Base-by-base conservation (phyloP, 1,140 invertebrate genomes). In the Rhyzopertha dominica region DNA sequence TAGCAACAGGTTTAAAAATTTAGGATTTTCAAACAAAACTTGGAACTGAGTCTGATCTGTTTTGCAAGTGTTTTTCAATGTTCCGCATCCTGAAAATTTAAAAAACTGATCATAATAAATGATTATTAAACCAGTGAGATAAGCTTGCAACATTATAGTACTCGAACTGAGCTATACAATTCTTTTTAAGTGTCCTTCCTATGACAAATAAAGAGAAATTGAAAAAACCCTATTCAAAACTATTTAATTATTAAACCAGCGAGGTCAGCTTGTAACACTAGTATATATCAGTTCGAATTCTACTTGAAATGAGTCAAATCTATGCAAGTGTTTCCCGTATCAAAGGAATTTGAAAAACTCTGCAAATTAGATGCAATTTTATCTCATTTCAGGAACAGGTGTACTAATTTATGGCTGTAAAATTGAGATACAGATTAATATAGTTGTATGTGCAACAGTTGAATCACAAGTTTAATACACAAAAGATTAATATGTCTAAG, bases 161-260 rank as follows among this genome's bases (percentile, higher is more conserved):
- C 14, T 26, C 25, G 10, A 26, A 40, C 14, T 14, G 8, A 19
- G 22, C 10, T 10, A 40, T 23, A 26, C 25, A 40, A 28, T 16
- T 16, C 37, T 34, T n/a, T 34, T 36, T 36, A 22, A 5, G 14
- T 4, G n/a, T 36, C 24, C 8, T 26, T 26, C n/a, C n/a, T 26
- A n/a, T 26, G n/a, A 26, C n/a, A 26, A 26, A 8, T n/a, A 26
- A 26, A 26, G 25, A 26, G 25, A 26, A 26, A n/a, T 8, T 8
- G n/a, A 26, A 34, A 16, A 34, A 16, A 12, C 5, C n/a, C 20
- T 12, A 8, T 32, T 10, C 29, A 4, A 30, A 12, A 34, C 18
- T 13, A 28, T 28, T 28, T 28, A 28, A 28, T 16, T 34, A 19
- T 8, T 3, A 34, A 34, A 34, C 4, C 14, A 13, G 18, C 31